Conservation (phyloP, 2,888 invertebrate species). For the Papilio gigon region DNA sequence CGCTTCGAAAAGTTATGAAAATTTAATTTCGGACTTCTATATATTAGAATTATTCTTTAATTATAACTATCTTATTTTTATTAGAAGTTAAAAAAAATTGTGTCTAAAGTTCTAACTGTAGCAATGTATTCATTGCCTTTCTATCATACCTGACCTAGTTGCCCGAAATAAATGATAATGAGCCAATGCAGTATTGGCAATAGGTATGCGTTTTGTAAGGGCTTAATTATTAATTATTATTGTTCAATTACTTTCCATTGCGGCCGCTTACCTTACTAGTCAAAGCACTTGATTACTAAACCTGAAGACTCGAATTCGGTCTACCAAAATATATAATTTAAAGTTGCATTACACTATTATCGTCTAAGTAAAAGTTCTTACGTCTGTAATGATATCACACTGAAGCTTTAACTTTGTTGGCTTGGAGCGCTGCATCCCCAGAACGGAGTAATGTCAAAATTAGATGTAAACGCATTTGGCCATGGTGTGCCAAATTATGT, state of each 20-base stretch:
- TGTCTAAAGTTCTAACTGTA: conserved; percentile 11
- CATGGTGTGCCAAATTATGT: no score
- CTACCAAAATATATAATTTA: not conserved
- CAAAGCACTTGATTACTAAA: conserved; percentile 13
- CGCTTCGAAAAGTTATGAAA: not conserved
- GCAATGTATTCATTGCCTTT: conserved; percentile 48
- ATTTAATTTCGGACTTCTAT: no score
- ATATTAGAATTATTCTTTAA: no score
- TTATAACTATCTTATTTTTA: no score
- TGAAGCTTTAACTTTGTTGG: not conserved
- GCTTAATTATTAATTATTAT: conserved; percentile 35
- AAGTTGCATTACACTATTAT: not conserved
- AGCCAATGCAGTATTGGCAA: conserved; percentile 45
- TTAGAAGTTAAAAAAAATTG: no score
- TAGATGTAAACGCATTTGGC: no score
- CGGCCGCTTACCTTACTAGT: not conserved
- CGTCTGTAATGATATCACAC: not conserved
- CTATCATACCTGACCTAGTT: conserved; percentile 56
- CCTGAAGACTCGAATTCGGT: not conserved
- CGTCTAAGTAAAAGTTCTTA: not conserved
- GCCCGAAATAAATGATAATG: conserved; percentile 45
- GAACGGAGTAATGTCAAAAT: no score
- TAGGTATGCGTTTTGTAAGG: conserved; percentile 39
- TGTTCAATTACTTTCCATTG: conserved; percentile 24
- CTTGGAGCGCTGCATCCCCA: no score